A percentile compares a stretch with the other conserved stretches of the same genome.
phyloP scores from a whole-genome alignment of 2,888 invertebrate genomes.

The Calliopum simillimum region DNA sequence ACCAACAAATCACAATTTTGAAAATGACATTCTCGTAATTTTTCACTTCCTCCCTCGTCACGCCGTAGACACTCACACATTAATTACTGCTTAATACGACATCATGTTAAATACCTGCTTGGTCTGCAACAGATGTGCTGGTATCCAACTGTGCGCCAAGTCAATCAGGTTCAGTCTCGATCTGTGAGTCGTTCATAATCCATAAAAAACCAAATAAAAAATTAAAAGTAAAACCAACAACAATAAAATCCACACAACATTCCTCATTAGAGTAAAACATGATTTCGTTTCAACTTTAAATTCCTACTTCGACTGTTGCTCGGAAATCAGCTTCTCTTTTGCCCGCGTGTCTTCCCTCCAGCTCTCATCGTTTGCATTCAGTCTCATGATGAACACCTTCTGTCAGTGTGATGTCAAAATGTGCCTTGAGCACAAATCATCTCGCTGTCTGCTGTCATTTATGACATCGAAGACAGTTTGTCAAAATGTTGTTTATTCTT shows the following conservation, averaged over 20 bases:
- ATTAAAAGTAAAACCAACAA: slow-evolving; percentile 1
- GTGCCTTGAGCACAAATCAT: slow-evolving; percentile 46
- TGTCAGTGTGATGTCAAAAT: slow-evolving; percentile 38
- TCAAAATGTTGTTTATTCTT: slow-evolving; percentile 25
- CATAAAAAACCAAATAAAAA: neutral
- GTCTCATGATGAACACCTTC: slow-evolving; percentile 35
- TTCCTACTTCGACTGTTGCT: no score
- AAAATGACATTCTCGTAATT: neutral
- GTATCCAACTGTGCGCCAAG: slow-evolving; percentile 52
- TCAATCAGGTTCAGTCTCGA: slow-evolving; percentile 51
- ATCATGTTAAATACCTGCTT: slow-evolving; percentile 17
- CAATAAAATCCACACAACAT: neutral
- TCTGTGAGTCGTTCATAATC: neutral
- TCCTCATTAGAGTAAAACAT: no score
- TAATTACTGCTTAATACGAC: slow-evolving; percentile 54
- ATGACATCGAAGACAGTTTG: slow-evolving; percentile 49
- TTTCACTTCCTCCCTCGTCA: neutral
- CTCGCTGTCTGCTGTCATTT: slow-evolving; percentile 46
- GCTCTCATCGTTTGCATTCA: neutral
- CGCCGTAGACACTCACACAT: slow-evolving; percentile 53
- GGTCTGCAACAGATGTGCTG: slow-evolving; percentile 18
- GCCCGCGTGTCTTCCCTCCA: neutral
- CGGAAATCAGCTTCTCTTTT: neutral
- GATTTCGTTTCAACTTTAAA: no score
- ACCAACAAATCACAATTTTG: neutral